Evolutionary conservation across 2,113 vertebrate genomes (phyloP).

Genomic region (Anser cygnoides): DNA sequence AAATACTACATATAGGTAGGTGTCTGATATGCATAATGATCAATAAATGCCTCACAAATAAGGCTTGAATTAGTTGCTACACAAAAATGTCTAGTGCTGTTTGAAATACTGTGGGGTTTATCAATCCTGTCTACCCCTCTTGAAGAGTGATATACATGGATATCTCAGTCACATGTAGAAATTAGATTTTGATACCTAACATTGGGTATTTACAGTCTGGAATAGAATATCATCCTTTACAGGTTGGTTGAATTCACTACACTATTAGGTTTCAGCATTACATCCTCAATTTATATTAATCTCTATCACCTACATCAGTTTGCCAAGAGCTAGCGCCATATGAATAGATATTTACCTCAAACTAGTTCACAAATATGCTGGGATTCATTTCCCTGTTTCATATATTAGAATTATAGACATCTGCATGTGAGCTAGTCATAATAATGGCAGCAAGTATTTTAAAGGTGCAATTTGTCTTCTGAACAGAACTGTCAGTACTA

Average conservation of each 20-base stretch:
- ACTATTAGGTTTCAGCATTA: background rate
- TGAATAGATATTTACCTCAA: background rate
- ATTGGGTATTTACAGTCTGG: background rate
- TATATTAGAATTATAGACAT: background rate
- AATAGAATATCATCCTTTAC: background rate
- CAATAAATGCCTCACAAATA: background rate
- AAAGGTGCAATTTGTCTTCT: background rate
- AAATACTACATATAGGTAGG: background rate
- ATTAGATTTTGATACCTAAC: background rate
- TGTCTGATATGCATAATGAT: background rate
- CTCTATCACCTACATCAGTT: background rate
- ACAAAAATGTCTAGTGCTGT: background rate
- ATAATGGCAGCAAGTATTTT: background rate
- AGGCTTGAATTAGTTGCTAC: background rate
- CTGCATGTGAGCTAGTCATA: background rate
- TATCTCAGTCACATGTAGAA: background rate
- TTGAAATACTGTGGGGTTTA: background rate
- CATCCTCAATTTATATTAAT: background rate
- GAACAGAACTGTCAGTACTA: background rate
- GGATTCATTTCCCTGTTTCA: background rate
- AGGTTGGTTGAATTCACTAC: background rate
- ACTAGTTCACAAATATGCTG: background rate
- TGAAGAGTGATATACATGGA: background rate
- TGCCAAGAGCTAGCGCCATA: background rate
- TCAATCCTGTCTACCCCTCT: background rate